phyloP scores from a whole-genome alignment of 2,888 invertebrate species.

The Athrips mouffetella region DNA sequence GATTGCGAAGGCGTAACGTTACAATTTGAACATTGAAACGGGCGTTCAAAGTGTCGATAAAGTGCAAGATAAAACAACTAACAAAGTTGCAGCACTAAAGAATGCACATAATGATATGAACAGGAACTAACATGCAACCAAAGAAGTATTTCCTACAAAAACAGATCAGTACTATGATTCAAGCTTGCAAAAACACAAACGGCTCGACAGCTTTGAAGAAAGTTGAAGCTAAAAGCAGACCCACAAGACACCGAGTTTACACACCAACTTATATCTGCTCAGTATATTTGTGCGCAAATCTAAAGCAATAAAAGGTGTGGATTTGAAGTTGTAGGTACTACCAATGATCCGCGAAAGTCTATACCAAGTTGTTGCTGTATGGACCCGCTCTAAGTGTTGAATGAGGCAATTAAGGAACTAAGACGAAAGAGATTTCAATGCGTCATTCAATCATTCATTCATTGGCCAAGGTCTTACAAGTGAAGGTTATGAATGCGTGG shows the following conservation, averaged over 20 bases:
- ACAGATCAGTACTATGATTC: slow-evolving; percentile 5
- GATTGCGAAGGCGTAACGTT: slow-evolving; percentile 22
- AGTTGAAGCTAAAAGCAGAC: not conserved
- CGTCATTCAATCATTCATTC: slow-evolving; percentile 12
- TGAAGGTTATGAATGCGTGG: slow-evolving; percentile 33
- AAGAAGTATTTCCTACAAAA: slow-evolving; percentile 8
- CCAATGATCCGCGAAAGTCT: too few relatives aligned
- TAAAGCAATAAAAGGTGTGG: too few relatives aligned
- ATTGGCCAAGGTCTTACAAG: slow-evolving; percentile 24
- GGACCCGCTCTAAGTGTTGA: not conserved
- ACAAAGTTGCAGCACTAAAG: not conserved
- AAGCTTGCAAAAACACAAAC: slow-evolving; percentile 5
- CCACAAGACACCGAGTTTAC: too few relatives aligned
- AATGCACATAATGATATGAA: slow-evolving; percentile 3
- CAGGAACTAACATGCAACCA: slow-evolving; percentile 2
- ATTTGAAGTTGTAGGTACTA: too few relatives aligned
- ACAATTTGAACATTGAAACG: slow-evolving; percentile 19
- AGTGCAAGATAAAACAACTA: not conserved
- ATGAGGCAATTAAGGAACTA: slow-evolving; percentile 3
- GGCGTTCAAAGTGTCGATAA: slow-evolving; percentile 3
- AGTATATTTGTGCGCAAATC: too few relatives aligned
- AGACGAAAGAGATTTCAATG: not conserved
- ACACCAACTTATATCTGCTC: too few relatives aligned
- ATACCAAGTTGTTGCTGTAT: too few relatives aligned
- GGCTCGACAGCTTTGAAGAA: not conserved